phyloP scores from a whole-genome alignment of 2,113 vertebrate species.

The Pluvialis apricaria region DNA sequence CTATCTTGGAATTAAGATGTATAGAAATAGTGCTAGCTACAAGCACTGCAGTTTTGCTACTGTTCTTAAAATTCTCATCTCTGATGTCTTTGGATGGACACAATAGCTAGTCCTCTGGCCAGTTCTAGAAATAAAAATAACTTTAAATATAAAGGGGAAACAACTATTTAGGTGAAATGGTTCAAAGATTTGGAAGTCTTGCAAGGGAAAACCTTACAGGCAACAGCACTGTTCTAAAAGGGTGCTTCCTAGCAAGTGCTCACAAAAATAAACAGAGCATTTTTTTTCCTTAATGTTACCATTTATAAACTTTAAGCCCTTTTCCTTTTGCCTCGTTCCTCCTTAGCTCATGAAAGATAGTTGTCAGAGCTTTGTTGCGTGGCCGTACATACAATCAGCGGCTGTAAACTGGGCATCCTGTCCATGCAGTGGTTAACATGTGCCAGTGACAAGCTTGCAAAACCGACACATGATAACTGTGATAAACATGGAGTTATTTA shows the following conservation, averaged over 20 bases:
- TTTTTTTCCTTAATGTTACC: background rate
- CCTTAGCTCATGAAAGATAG: background rate
- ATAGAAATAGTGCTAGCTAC: background rate
- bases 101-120: background rate
- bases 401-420: background rate
- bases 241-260: background rate
- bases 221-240: background rate
- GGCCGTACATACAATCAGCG: background rate
- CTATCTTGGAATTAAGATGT: background rate
- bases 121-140: background rate
- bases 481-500: conserved; percentile 62
- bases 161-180: background rate
- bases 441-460: conserved; percentile 29
- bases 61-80: background rate
- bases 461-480: conserved; percentile 56
- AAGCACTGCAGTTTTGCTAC: background rate
- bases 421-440: conserved; percentile 45
- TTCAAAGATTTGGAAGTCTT: conserved; percentile 2
- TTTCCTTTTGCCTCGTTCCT: background rate
- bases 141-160: background rate
- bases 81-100: background rate
- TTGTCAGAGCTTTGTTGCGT: background rate
- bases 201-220: background rate
- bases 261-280: background rate
- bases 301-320: background rate